These are phyloP conservation scores for Callipepla californica DNA, from an alignment of 2,113 vertebrate species.

Conservation along the genomic window DNA sequence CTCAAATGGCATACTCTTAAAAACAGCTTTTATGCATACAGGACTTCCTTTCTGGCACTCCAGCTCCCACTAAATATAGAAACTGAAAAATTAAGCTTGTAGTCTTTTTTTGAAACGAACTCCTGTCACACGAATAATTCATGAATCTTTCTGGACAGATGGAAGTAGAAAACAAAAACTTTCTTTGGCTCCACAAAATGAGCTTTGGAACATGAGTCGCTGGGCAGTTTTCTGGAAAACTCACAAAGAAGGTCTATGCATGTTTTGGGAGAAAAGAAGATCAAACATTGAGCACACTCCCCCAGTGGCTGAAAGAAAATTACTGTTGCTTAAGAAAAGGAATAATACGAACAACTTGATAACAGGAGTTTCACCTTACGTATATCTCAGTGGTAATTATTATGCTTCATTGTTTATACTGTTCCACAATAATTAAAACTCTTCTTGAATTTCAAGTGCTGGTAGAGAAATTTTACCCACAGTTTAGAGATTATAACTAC, in stretches of 20 bases:
- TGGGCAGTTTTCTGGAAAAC: neutral
- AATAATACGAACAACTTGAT: neutral
- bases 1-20: neutral
- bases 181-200: neutral
- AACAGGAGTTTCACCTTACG: neutral
- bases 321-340: neutral
- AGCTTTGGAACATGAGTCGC: neutral
- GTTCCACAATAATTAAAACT: neutral
- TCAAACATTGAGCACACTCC: neutral
- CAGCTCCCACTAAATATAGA: slow-evolving; percentile 15
- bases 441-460: neutral
- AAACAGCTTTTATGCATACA: neutral
- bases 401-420: neutral
- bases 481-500: neutral
- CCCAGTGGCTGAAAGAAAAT: neutral
- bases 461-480: fast-evolving
- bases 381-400: neutral
- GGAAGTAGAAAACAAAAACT: slow-evolving; percentile 17
- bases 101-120: slow-evolving; percentile 5
- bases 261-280: neutral
- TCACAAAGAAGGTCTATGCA: neutral
- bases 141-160: slow-evolving; percentile 6
- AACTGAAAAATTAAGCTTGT: slow-evolving; percentile 4
- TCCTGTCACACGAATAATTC: slow-evolving; percentile 10
- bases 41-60: neutral